Evolutionary conservation across 2,113 vertebrate species (phyloP).

Genomic region (Centropristis striata): DNA sequence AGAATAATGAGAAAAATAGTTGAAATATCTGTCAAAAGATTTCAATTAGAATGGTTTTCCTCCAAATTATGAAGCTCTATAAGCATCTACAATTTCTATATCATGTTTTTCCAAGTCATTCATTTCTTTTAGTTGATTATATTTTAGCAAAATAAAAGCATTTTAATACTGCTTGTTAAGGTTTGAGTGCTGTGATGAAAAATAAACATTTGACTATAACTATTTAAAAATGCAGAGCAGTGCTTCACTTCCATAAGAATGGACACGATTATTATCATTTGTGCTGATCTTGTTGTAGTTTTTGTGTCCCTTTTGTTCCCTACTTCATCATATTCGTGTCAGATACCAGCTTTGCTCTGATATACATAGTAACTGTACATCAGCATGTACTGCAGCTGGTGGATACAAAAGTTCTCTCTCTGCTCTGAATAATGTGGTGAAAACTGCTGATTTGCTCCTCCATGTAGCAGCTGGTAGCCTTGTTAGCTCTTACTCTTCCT

Average conservation of each 20-base stretch:
- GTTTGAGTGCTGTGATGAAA: not conserved
- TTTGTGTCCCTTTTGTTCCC: not conserved
- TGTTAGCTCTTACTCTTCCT: too few species aligned
- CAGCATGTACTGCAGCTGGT: constrained; percentile 14
- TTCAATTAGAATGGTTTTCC: too few species aligned
- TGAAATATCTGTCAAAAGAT: too few species aligned
- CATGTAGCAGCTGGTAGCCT: constrained; percentile 24
- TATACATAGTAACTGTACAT: constrained; percentile 19
- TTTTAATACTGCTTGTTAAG: not conserved
- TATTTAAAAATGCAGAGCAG: too few species aligned
- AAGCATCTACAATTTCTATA: not conserved
- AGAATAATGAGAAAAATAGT: too few species aligned
- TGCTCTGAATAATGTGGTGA: constrained; percentile 14
- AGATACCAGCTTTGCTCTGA: constrained; percentile 12
- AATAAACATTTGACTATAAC: not conserved
- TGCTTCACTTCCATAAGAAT: too few species aligned
- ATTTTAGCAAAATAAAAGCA: not conserved
- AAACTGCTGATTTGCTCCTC: constrained; percentile 47
- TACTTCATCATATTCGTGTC: not conserved
- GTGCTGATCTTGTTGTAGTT: not conserved
- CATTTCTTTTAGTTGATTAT: not conserved
- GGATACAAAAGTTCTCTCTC: constrained; percentile 9
- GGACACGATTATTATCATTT: not conserved
- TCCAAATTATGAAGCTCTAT: too few species aligned
- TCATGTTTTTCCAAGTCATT: not conserved